Conservation (phyloP, 2,888 invertebrate species). For the Rhagonycha lutea region DNA sequence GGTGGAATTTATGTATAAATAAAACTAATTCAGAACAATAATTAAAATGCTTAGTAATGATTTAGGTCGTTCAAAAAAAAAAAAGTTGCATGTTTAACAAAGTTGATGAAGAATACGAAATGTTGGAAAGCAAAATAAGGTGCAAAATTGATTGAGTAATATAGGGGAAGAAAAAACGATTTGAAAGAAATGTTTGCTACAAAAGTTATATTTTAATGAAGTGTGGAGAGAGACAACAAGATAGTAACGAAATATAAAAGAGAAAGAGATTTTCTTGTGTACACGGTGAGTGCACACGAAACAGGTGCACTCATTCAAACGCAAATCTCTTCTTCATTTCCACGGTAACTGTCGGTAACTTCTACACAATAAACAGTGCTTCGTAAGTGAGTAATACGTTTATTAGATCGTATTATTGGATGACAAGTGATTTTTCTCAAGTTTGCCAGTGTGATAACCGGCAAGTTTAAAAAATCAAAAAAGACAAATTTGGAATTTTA, state of each 20-base stretch:
- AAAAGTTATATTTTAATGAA: not conserved
- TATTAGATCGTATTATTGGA: not conserved
- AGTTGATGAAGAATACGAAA: not conserved
- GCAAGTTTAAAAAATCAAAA: not conserved
- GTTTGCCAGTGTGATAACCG: not conserved
- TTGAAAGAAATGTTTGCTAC: not conserved
- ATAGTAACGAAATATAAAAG: conserved; percentile 16
- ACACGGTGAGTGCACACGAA: conserved; percentile 46
- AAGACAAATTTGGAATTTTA: not conserved
- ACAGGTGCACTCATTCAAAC: conserved; percentile 46
- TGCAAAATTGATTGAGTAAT: not conserved
- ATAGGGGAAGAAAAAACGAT: not conserved
- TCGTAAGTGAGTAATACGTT: not conserved
- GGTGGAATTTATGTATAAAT: not conserved
- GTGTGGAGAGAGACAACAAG: not conserved
- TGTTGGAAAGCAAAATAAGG: not conserved
- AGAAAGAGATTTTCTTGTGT: conserved; percentile 40
- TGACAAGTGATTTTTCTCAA: not conserved
- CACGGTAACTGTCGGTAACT: conserved; percentile 43
- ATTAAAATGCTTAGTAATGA: not conserved
- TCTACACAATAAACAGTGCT: conserved; percentile 33
- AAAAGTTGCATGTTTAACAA: not conserved
- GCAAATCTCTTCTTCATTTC: conserved; percentile 45
- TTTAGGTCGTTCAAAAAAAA: not conserved
- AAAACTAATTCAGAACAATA: not conserved